These are phyloP conservation scores for Microtus californicus DNA, from an alignment of 2,797 vertebrate species.

Conservation along the genomic window DNA sequence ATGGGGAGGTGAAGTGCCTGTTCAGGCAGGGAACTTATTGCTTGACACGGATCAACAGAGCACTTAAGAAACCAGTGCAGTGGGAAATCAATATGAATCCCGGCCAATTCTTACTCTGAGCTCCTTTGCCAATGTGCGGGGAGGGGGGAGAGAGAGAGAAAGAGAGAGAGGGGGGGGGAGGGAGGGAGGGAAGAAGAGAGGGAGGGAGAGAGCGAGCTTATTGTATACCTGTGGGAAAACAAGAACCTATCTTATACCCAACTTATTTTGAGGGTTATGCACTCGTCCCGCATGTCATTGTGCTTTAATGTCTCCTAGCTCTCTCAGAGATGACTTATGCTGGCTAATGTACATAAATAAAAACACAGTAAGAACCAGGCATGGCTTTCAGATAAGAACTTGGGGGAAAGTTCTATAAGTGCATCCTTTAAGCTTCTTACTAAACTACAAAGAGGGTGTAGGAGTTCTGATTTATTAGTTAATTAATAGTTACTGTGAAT, in stretches of 20 bases:
- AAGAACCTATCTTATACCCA: slow-evolving; percentile 84
- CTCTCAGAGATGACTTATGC: slow-evolving; percentile 84
- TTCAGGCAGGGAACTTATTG: slow-evolving; percentile 92
- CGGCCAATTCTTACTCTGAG: slow-evolving; percentile 88
- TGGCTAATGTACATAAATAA: slow-evolving; percentile 86
- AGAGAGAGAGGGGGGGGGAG: neutral
- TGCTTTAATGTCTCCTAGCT: slow-evolving; percentile 87
- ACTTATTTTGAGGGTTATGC: slow-evolving; percentile 86
- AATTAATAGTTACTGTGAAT: slow-evolving; percentile 70
- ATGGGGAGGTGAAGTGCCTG: slow-evolving; percentile 90
- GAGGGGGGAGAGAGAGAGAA: slow-evolving; percentile 5
- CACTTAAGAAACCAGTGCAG: slow-evolving; percentile 92
- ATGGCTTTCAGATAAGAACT: slow-evolving; percentile 81
- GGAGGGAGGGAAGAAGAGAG: slow-evolving; percentile 68
- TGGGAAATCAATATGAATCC: slow-evolving; percentile 93
- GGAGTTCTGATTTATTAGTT: slow-evolving; percentile 74
- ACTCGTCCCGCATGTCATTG: slow-evolving; percentile 86
- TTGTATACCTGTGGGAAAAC: slow-evolving; percentile 18
- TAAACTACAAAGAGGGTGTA: neutral
- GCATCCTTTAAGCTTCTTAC: slow-evolving; percentile 78
- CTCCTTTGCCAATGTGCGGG: slow-evolving; percentile 87
- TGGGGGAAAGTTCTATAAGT: slow-evolving; percentile 81
- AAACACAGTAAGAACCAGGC: slow-evolving; percentile 73
- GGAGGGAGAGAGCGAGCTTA: slow-evolving; percentile 23
- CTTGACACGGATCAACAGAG: slow-evolving; percentile 92